These are phyloP conservation scores for Amia ocellicauda DNA, from an alignment of 2,113 vertebrate species.

Conservation along the genomic window DNA sequence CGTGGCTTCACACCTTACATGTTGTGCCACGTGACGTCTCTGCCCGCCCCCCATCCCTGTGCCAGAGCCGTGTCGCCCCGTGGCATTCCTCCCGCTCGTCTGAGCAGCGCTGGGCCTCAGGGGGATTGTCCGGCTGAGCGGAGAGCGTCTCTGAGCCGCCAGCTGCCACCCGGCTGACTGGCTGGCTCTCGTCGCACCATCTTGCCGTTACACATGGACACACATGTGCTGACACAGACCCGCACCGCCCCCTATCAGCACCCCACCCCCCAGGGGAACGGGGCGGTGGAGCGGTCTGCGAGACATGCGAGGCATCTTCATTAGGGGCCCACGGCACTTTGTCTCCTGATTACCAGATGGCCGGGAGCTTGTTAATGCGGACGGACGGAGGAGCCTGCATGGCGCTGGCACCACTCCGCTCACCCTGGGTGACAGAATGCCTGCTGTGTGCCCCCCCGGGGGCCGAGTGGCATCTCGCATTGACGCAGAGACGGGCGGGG, in stretches of 20 bases:
- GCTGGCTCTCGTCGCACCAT: constrained; percentile 1
- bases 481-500: neutral
- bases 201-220: neutral
- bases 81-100: too few relatives aligned
- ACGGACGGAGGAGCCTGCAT: neutral
- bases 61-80: too few relatives aligned
- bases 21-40: too few relatives aligned
- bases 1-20: too few relatives aligned
- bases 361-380: neutral
- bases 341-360: constrained; percentile 30
- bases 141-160: neutral
- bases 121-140: constrained; percentile 16
- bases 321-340: constrained; percentile 19
- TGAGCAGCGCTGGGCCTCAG: constrained; percentile 19
- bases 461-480: constrained; percentile 8
- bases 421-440: constrained; percentile 7
- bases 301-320: constrained; percentile 29
- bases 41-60: too few relatives aligned
- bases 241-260: neutral
- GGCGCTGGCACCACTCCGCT: constrained; percentile 8
- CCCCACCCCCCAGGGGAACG: neutral
- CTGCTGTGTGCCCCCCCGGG: constrained; percentile 19
- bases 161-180: neutral
- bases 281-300: constrained; percentile 3
- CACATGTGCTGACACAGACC: neutral